A percentile compares a stretch with the other conserved stretches of the same genome.
Evolutionary conservation across 2,797 vertebrate genomes (phyloP).

Genomic region (Scyliorhinus canicula): DNA sequence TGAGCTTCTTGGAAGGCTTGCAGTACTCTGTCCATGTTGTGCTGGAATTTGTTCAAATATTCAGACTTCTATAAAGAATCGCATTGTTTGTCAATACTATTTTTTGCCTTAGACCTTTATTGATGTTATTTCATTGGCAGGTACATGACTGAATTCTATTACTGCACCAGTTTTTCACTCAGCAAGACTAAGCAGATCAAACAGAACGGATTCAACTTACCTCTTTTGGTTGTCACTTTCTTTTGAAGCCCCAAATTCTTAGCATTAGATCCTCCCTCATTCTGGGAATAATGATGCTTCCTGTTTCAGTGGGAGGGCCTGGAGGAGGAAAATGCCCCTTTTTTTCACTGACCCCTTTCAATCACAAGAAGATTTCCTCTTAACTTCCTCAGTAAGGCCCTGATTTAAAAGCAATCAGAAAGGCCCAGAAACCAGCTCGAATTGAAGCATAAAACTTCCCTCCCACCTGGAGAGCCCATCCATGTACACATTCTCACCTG

Average conservation of each 20-base stretch:
- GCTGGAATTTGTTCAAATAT: neutral
- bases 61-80: neutral
- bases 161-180: neutral
- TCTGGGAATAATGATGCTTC: neutral
- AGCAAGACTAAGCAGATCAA: neutral
- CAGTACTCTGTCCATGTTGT: neutral
- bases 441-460: neutral
- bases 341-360: neutral
- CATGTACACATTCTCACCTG: neutral
- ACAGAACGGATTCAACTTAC: neutral
- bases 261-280: neutral
- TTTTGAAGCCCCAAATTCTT: neutral
- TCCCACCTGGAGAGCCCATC: neutral
- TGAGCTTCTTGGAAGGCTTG: neutral
- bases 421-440: neutral
- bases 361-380: neutral
- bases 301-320: neutral
- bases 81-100: neutral
- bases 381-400: neutral
- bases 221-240: constrained; percentile 2
- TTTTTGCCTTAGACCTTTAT: neutral
- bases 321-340: neutral
- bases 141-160: neutral
- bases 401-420: neutral
- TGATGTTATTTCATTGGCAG: constrained; percentile 19